Evolutionary conservation across 2,113 vertebrate genomes (phyloP).

Genomic region (Phasianus colchicus): DNA sequence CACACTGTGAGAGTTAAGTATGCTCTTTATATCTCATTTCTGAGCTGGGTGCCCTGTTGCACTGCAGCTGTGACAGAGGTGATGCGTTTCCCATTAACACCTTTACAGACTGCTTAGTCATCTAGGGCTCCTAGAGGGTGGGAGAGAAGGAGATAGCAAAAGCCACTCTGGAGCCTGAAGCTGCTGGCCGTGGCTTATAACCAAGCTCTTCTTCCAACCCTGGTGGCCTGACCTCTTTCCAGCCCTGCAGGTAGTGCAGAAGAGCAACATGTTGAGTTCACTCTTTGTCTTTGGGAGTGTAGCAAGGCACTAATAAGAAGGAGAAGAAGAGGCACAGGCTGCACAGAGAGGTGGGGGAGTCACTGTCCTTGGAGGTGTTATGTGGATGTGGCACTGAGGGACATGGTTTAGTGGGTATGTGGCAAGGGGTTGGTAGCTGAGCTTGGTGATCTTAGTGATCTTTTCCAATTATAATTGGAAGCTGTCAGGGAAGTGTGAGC

Average conservation of each 20-base stretch:
- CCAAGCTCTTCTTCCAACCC: neutral
- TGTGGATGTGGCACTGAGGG: no score
- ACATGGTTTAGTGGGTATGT: no score
- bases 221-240: neutral
- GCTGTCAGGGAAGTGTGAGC: neutral
- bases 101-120: conserved; percentile 58
- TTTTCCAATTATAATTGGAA: neutral
- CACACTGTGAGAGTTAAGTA: conserved; percentile 38
- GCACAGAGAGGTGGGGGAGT: no score
- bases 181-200: neutral
- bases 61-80: conserved; percentile 30
- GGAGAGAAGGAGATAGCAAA: neutral
- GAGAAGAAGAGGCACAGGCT: neutral
- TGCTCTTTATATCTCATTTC: conserved; percentile 32
- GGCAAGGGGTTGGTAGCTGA: no score
- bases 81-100: conserved; percentile 44
- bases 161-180: neutral
- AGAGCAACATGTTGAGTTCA: neutral
- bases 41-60: conserved; percentile 16
- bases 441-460: no score
- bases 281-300: neutral
- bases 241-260: neutral
- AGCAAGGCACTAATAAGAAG: neutral
- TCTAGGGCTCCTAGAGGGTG: conserved; percentile 1
- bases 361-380: no score